phyloP scores from a whole-genome alignment of 1,140 invertebrate genomes.

The Calephelis nemesis region DNA sequence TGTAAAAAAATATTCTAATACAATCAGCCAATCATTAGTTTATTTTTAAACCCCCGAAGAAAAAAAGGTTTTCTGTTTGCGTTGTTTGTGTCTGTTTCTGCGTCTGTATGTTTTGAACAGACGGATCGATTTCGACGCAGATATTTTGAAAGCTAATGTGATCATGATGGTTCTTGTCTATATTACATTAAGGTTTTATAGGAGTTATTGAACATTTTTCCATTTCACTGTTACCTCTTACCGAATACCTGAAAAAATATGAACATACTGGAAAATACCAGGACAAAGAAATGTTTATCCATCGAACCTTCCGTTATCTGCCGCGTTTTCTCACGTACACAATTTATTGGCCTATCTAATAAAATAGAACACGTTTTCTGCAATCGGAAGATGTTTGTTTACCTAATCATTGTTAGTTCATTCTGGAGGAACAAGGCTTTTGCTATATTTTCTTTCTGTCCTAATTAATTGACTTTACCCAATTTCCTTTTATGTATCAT shows the following conservation, averaged over 20 bases:
- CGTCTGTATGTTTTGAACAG: too few species aligned
- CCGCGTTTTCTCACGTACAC: constrained; percentile 53
- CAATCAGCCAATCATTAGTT: too few species aligned
- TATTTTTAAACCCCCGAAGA: too few species aligned
- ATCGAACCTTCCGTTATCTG: constrained; percentile 37
- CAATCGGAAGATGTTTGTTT: neutral
- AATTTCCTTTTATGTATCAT: neutral
- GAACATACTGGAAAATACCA: constrained; percentile 14
- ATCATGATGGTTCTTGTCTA: too few species aligned
- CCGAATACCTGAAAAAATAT: constrained; percentile 2
- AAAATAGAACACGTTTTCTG: constrained; percentile 58
- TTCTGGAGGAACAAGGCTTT: neutral
- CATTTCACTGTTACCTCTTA: neutral
- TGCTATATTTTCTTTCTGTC: neutral
- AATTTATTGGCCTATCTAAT: constrained; percentile 64
- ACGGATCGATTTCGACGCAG: too few species aligned
- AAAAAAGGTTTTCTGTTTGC: too few species aligned
- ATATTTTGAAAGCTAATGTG: too few species aligned
- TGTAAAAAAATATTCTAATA: too few species aligned
- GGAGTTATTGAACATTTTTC: too few species aligned
- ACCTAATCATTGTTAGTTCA: constrained; percentile 3
- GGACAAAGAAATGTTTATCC: constrained; percentile 38
- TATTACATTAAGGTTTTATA: too few species aligned
- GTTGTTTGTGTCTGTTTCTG: too few species aligned
- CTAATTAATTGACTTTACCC: neutral